A percentile compares a stretch with the other conserved stretches of the same genome.
Conservation (phyloP, 2,888 invertebrate genomes). For the Perdita meconis region DNA sequence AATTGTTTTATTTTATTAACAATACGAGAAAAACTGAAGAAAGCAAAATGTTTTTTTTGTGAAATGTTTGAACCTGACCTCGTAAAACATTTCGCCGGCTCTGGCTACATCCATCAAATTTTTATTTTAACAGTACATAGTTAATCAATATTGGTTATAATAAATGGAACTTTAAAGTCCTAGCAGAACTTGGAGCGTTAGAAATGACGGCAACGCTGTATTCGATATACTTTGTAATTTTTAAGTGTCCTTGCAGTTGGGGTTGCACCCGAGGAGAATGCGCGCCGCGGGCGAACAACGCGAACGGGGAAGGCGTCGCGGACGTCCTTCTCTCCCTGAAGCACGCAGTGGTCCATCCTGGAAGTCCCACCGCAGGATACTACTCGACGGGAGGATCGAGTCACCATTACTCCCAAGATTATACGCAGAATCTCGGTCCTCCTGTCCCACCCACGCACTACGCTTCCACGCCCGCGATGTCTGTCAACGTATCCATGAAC, state of each 20-base stretch:
- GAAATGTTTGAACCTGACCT: no score
- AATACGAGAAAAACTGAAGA: no score
- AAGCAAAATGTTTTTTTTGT: no score
- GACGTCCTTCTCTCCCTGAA: conserved; percentile 94
- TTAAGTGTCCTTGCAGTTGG: conserved; percentile 77
- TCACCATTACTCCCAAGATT: conserved; percentile 80
- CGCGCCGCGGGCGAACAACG: conserved; percentile 85
- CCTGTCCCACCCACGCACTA: conserved; percentile 86
- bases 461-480: conserved; percentile 91
- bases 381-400: conserved; percentile 78
- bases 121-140: no score
- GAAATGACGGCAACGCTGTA: conserved; percentile 2
- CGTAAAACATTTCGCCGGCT: no score
- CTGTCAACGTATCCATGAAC: conserved; percentile 98
- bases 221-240: conserved; percentile 57
- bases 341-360: conserved; percentile 94
- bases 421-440: conserved; percentile 79
- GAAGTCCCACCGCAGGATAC: conserved; percentile 84
- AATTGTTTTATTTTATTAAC: no score
- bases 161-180: no score
- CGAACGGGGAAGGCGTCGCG: conserved; percentile 91
- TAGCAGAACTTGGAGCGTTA: not conserved
- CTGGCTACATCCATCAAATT: no score
- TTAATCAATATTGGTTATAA: no score
- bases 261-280: conserved; percentile 82